Percentiles rank a stretch among this genome's conserved stretches.
phyloP scores from a whole-genome alignment of 2,888 invertebrate species.

The Imbricaverruca yamaguchii region DNA sequence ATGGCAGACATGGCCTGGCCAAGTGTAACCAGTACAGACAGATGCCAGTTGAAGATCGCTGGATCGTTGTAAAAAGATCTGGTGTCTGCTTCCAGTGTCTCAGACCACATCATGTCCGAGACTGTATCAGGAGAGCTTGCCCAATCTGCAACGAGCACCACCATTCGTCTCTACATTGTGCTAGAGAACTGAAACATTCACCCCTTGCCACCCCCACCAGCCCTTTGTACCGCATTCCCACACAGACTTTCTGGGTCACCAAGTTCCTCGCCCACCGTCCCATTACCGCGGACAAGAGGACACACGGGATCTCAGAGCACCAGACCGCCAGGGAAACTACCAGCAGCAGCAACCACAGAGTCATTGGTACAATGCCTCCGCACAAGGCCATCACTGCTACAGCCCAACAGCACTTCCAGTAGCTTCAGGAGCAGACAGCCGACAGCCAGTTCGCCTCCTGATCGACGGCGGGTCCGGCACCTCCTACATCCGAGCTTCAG shows the following conservation, averaged over 20 bases:
- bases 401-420: background rate
- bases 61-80: background rate
- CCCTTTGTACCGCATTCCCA: background rate
- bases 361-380: too few relatives aligned
- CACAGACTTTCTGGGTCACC: too few relatives aligned
- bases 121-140: background rate
- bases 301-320: background rate
- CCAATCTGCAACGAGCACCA: too few relatives aligned
- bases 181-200: too few relatives aligned
- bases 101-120: background rate
- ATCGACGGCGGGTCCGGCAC: background rate
- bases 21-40: background rate
- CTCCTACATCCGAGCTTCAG: background rate
- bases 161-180: too few relatives aligned
- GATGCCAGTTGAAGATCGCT: background rate
- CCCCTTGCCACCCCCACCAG: too few relatives aligned
- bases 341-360: too few relatives aligned
- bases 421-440: background rate
- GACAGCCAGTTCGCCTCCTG: background rate
- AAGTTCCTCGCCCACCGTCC: too few relatives aligned
- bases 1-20: background rate
- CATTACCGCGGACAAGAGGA: too few relatives aligned
- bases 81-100: background rate
- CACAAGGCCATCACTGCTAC: too few relatives aligned
- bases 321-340: background rate